Base-by-base conservation (phyloP, 2,888 invertebrate species). In the Nomada lathburiana region DNA sequence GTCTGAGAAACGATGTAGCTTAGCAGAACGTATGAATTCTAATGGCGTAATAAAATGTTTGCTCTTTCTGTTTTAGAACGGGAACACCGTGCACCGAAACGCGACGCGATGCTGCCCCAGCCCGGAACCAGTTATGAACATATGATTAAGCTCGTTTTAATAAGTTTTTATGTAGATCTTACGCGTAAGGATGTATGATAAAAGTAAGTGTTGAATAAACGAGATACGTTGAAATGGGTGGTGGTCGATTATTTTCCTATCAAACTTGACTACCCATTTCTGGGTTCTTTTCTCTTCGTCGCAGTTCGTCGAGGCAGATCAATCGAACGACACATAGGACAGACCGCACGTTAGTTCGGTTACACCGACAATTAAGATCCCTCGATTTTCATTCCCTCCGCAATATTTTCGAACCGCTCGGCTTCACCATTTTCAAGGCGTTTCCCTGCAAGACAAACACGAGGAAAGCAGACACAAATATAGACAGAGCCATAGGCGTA, bases 121-220 rank as follows among this genome's bases (percentile, higher is more conserved):
- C 86, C 89, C 90, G 87, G 89, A 90, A 89, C 90, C 89, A 90
- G 89, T 89, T 89, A 90, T 87, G 89, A 89, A 90, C 83, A 88
- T 86, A 89, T 85, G 86, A 87, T 91, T 91, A 92, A 90, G 91
- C 90, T 91, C 91, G 89, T 92, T 93, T 93, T 91, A 91, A 92
- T 92, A 92, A 93, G 92, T 93, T 93, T 93, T 92, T 93, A 93
- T 92, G 92, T 93, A 93, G 92, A 90, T 91, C 88, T 91, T 90
- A 90, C 87, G 88, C 87, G 90, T 91, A 92, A 91, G 90, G 89
- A 88, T 91, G 91, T 92, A 92, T 90, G 88, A 91, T 90, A 91
- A 90, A 87, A 90, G 90, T 91, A 91, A 92, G 90, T 92, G 92
- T 92, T 92, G 87, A 92, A 91, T 92, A 92, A 92, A 90, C 88